phyloP scores from a whole-genome alignment of 1,140 invertebrate species.

The Octopus bimaculoides region DNA sequence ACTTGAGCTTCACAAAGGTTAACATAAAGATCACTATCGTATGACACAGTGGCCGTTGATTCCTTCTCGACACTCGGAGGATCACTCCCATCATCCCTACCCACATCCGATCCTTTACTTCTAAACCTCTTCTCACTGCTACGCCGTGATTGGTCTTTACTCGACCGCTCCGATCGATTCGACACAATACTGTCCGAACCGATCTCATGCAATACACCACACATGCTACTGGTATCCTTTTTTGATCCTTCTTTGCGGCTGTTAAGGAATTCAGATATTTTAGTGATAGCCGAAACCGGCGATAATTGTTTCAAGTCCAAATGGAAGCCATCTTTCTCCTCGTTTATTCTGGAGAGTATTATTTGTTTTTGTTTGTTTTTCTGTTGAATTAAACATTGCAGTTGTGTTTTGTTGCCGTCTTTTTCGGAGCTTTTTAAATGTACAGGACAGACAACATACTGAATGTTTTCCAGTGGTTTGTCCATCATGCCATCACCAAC shows the following conservation, averaged over 20 bases:
- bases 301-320: conserved; percentile 41
- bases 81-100: conserved; percentile 47
- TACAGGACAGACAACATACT: conserved; percentile 40
- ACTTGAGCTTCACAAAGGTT: conserved; percentile 54
- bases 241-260: conserved; percentile 18
- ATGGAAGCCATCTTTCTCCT: conserved; percentile 44
- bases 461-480: conserved; percentile 43
- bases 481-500: conserved; percentile 41
- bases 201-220: conserved; percentile 26
- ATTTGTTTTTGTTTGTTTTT: conserved; percentile 47
- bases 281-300: conserved; percentile 22
- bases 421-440: conserved; percentile 37
- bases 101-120: conserved; percentile 37
- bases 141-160: conserved; percentile 25
- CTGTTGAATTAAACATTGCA: conserved; percentile 48
- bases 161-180: conserved; percentile 36
- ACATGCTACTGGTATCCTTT: conserved; percentile 20
- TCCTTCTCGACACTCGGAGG: conserved; percentile 52
- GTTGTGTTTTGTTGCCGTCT: conserved; percentile 41
- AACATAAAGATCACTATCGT: conserved; percentile 52
- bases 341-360: conserved; percentile 47
- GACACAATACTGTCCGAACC: conserved; percentile 42
- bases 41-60: conserved; percentile 52
- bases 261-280: conserved; percentile 13
- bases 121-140: conserved; percentile 26